A percentile compares a stretch with the other conserved stretches of the same genome.
phyloP scores from a whole-genome alignment of 2,888 invertebrate genomes.

The Strigamia maritima region DNA sequence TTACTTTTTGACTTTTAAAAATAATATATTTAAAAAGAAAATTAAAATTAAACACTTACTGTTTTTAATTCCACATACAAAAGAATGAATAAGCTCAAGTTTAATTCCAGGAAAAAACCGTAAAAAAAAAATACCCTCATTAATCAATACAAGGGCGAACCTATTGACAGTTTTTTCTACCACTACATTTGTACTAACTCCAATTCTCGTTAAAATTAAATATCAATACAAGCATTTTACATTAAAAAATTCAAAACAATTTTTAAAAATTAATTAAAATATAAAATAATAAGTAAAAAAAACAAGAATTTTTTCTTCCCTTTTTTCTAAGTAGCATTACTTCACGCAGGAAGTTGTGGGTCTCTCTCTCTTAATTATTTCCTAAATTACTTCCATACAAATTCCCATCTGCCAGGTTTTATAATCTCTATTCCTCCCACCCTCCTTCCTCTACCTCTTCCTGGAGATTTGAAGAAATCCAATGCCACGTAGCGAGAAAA shows the following conservation, averaged over 20 bases:
- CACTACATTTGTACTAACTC: background rate
- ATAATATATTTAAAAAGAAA: background rate
- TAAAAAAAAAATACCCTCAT: background rate
- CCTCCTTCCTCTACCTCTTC: conserved; percentile 27
- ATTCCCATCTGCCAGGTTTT: conserved; percentile 29
- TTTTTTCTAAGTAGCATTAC: conserved; percentile 5
- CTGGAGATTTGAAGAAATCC: conserved; percentile 21
- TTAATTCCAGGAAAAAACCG: background rate
- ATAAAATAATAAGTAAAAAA: background rate
- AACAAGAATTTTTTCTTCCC: background rate
- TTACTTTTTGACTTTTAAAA: background rate
- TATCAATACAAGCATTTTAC: background rate
- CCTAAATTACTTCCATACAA: conserved; percentile 29
- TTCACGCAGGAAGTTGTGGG: conserved; percentile 23
- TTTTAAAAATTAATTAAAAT: background rate
- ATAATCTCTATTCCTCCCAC: conserved; percentile 2
- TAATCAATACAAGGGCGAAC: background rate
- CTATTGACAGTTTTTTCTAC: conserved; percentile 17
- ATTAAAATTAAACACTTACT: background rate
- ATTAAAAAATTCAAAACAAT: background rate
- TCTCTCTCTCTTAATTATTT: conserved; percentile 29
- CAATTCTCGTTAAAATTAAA: background rate
- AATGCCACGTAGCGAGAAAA: conserved; percentile 7
- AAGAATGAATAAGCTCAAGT: conserved; percentile 29
- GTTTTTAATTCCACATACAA: conserved; percentile 13